These are phyloP conservation scores for Drosophila repletoides DNA, from an alignment of 1,140 invertebrate genomes.

Conservation along the genomic window DNA sequence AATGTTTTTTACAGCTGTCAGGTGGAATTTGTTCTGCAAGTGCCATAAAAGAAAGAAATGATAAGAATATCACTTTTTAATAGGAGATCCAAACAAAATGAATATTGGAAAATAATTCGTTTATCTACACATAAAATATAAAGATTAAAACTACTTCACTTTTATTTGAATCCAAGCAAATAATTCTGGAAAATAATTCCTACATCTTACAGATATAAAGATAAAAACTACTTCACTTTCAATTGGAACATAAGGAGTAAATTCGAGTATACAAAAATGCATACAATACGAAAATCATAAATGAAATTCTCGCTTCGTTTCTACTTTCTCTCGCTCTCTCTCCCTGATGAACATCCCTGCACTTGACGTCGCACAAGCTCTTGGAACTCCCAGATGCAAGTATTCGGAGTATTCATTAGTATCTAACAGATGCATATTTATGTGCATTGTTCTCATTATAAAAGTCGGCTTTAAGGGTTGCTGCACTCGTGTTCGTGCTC, in stretches of 20 bases:
- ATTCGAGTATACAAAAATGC: too few relatives aligned
- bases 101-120: too few relatives aligned
- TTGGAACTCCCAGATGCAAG: slow-evolving; percentile 31
- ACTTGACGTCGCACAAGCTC: slow-evolving; percentile 27
- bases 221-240: too few relatives aligned
- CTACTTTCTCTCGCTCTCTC: not conserved
- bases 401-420: too few relatives aligned
- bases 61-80: not conserved
- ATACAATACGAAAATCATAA: not conserved
- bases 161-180: too few relatives aligned
- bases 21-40: slow-evolving; percentile 3
- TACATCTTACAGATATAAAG: not conserved
- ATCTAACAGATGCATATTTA: slow-evolving; percentile 53
- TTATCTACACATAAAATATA: too few relatives aligned
- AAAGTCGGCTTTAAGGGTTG: slow-evolving; percentile 28
- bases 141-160: too few relatives aligned
- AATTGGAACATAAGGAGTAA: too few relatives aligned
- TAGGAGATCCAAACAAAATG: too few relatives aligned
- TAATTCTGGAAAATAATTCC: not conserved
- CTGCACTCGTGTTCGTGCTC: not conserved
- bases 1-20: slow-evolving; percentile 9
- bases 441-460: slow-evolving; percentile 19
- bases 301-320: not conserved
- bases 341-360: slow-evolving; percentile 1
- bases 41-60: slow-evolving; percentile 9